A percentile compares a stretch with the other conserved stretches of the same genome.
Evolutionary conservation across 2,797 vertebrate genomes (phyloP).

Genomic region (Choloepus didactylus): DNA sequence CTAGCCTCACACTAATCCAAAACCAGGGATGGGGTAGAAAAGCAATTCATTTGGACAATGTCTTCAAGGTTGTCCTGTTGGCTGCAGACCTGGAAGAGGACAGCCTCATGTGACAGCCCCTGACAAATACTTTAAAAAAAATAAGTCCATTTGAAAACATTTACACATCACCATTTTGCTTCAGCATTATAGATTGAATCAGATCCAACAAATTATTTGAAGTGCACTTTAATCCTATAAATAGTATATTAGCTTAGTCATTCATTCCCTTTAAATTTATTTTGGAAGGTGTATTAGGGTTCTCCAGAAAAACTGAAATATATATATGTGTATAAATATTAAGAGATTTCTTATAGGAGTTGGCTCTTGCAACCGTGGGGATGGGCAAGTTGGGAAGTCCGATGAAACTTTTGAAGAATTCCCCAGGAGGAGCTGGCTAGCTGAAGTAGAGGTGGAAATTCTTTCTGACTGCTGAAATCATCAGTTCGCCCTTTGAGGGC

Average conservation of each 20-base stretch:
- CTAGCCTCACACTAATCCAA: not conserved
- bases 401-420: too few relatives aligned
- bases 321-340: too few relatives aligned
- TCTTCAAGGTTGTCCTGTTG: not conserved
- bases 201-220: constrained; percentile 7
- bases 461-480: too few relatives aligned
- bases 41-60: not conserved
- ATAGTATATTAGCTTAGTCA: not conserved
- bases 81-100: not conserved
- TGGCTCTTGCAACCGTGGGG: too few relatives aligned
- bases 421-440: too few relatives aligned
- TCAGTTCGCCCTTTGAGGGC: too few relatives aligned
- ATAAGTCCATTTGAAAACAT: not conserved
- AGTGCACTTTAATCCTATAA: not conserved
- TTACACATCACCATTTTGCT: not conserved
- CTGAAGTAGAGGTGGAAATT: too few relatives aligned
- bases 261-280: not conserved
- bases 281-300: not conserved
- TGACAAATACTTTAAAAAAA: not conserved
- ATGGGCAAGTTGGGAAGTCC: too few relatives aligned
- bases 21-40: not conserved
- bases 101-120: not conserved
- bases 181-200: not conserved
- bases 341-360: too few relatives aligned
- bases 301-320: too few relatives aligned